phyloP scores from a whole-genome alignment of 2,797 vertebrate species.

The Basileuterus tristriatus region DNA sequence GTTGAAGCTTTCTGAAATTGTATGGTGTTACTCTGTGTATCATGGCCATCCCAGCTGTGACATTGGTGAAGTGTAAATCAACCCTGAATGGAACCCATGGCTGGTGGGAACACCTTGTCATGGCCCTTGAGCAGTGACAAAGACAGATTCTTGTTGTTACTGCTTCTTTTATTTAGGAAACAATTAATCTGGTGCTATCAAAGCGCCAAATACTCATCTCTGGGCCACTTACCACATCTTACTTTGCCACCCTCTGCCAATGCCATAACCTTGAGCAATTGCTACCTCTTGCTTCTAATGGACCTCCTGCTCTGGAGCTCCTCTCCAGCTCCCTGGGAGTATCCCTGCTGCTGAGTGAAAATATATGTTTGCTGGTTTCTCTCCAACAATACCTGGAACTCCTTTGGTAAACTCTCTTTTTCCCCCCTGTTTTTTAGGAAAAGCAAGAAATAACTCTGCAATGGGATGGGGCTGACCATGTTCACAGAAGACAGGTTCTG shows the following conservation, averaged over 20 bases:
- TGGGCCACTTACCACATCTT: neutral
- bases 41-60: neutral
- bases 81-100: neutral
- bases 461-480: neutral
- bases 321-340: neutral
- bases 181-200: neutral
- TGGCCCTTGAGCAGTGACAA: neutral
- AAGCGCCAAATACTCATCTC: neutral
- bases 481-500: neutral
- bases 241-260: neutral
- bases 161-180: neutral
- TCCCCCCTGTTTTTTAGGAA: neutral
- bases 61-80: neutral
- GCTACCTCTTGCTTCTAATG: neutral
- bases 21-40: neutral
- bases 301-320: neutral
- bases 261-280: neutral
- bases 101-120: neutral
- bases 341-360: neutral
- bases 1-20: neutral
- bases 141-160: neutral
- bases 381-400: neutral
- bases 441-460: neutral
- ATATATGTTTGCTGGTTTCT: neutral
- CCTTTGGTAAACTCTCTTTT: neutral